These are phyloP conservation scores for Hydropsyche tenuis DNA, from an alignment of 1,140 invertebrate species.

Conservation along the genomic window DNA sequence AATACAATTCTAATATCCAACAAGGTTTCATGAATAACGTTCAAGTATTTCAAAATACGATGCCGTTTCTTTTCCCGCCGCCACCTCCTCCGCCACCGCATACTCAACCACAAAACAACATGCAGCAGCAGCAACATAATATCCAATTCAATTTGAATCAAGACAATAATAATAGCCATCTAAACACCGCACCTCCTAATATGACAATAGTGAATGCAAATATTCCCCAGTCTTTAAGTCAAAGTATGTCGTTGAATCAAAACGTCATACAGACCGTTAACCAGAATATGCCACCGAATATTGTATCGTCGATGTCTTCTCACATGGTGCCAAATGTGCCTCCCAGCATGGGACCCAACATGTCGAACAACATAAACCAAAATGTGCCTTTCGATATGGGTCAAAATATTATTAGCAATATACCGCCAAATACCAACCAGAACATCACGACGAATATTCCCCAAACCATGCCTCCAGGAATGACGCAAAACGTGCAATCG, in stretches of 20 bases:
- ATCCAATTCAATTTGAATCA: slow-evolving; percentile 42
- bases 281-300: slow-evolving; percentile 21
- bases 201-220: slow-evolving; percentile 40
- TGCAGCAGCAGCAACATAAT: slow-evolving; percentile 32
- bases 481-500: slow-evolving; percentile 17
- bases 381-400: slow-evolving; percentile 42
- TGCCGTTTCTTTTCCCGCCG: slow-evolving; percentile 45
- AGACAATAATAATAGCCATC: slow-evolving; percentile 10
- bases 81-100: slow-evolving; percentile 43
- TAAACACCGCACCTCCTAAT: slow-evolving; percentile 32
- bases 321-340: slow-evolving; percentile 38
- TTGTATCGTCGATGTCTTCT: slow-evolving; percentile 30
- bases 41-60: slow-evolving; percentile 44
- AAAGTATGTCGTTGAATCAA: slow-evolving; percentile 25
- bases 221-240: slow-evolving; percentile 36
- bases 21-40: slow-evolving; percentile 32
- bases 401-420: slow-evolving; percentile 40
- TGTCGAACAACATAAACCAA: slow-evolving; percentile 36
- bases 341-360: slow-evolving; percentile 38
- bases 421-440: slow-evolving; percentile 27
- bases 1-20: slow-evolving; percentile 42
- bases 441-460: slow-evolving; percentile 1
- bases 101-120: slow-evolving; percentile 32
- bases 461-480: background rate
- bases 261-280: slow-evolving; percentile 1